Evolutionary conservation across 2,797 vertebrate species (phyloP).

Genomic region (Halcyon leucocephala): DNA sequence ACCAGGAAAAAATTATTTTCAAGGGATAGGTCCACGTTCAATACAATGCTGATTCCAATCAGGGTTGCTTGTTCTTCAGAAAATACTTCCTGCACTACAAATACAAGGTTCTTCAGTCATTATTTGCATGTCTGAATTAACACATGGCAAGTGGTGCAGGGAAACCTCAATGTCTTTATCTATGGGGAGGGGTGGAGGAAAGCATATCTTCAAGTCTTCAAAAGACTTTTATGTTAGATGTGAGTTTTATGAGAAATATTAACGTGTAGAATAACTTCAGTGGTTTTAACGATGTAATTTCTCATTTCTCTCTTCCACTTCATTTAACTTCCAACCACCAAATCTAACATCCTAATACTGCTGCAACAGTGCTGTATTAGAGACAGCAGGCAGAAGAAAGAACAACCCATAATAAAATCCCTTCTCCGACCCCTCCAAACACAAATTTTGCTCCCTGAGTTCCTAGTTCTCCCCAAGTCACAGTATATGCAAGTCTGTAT

Average conservation of each 20-base stretch:
- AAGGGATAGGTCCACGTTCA: background rate
- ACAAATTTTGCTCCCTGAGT: background rate
- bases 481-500: background rate
- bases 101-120: background rate
- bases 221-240: background rate
- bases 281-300: background rate
- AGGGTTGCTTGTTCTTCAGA: background rate
- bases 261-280: background rate
- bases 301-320: background rate
- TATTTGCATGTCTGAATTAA: conserved; percentile 49
- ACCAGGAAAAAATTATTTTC: background rate
- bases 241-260: background rate
- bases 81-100: background rate
- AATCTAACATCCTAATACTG: background rate
- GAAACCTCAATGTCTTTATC: background rate
- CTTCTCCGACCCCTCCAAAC: background rate
- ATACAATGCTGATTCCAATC: background rate
- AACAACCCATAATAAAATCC: background rate
- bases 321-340: background rate
- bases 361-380: background rate
- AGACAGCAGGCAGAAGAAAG: background rate
- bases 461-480: background rate
- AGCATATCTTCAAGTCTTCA: background rate
- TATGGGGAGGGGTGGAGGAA: background rate
- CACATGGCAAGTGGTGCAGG: background rate